A percentile compares a stretch with the other conserved stretches of the same genome.
phyloP scores from a whole-genome alignment of 2,888 invertebrate species.

The Auanema sp. region DNA sequence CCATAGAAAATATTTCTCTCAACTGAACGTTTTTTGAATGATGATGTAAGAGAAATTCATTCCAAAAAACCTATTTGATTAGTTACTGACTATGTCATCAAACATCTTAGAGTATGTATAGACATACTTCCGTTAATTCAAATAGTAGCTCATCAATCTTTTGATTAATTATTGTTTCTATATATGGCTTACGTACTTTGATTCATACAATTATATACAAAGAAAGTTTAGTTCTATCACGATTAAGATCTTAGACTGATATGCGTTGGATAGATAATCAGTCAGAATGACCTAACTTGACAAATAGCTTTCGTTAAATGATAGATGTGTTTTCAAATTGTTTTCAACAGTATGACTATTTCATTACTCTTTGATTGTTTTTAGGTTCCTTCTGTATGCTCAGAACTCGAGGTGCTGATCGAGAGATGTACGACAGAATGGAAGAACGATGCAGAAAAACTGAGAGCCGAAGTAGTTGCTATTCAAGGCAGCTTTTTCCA shows the following conservation, averaged over 20 bases:
- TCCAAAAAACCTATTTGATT: neutral
- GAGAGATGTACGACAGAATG: conserved; percentile 49
- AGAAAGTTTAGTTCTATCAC: no score
- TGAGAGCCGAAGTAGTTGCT: conserved; percentile 46
- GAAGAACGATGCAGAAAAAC: conserved; percentile 43
- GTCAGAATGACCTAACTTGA: neutral
- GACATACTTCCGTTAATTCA: neutral
- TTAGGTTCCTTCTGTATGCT: conserved; percentile 43
- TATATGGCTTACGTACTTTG: no score
- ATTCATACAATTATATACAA: no score
- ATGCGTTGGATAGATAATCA: no score
- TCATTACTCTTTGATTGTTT: conserved; percentile 12
- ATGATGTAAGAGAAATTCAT: neutral
- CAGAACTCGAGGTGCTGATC: conserved; percentile 40
- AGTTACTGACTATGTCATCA: neutral
- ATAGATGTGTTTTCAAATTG: neutral
- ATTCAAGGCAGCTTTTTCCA: conserved; percentile 59
- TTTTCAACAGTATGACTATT: neutral
- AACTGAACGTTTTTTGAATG: neutral
- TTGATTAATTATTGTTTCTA: no score
- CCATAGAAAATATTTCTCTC: neutral
- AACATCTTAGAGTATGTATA: neutral
- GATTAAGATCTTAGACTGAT: no score
- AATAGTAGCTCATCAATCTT: no score
- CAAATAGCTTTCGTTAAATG: neutral